Conservation (phyloP, 2,113 vertebrate genomes). For the Petrocephalus zakoni region DNA sequence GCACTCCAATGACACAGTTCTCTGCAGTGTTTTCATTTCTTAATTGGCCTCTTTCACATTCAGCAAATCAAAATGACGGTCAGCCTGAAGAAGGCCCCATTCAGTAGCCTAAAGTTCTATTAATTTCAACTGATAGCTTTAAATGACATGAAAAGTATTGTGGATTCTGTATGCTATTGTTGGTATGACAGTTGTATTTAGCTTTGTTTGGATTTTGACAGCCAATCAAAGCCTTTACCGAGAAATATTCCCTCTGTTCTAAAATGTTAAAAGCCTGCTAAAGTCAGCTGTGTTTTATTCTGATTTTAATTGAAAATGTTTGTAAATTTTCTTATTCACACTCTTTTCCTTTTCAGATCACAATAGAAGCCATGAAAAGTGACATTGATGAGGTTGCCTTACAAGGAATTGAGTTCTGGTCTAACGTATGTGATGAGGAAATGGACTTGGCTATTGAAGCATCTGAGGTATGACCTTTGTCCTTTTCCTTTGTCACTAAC, state of each 20-base stretch:
- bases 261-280: not conserved
- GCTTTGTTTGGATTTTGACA: not conserved
- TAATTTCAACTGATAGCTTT: not conserved
- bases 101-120: not conserved
- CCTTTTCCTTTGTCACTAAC: not conserved
- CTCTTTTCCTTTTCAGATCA: constrained; percentile 68
- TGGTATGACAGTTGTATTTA: not conserved
- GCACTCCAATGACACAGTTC: not conserved
- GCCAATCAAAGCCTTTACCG: not conserved
- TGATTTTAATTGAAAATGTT: not conserved
- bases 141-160: not conserved
- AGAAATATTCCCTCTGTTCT: not conserved
- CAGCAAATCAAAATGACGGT: not conserved
- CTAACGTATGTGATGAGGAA: constrained; percentile 97
- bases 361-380: constrained; percentile 97
- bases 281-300: not conserved
- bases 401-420: constrained; percentile 98
- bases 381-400: constrained; percentile 96
- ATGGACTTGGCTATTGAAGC: constrained; percentile 98
- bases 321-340: not conserved
- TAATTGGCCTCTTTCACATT: not conserved
- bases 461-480: constrained; percentile 71
- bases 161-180: not conserved
- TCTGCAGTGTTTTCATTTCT: not conserved
- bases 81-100: not conserved